Conservation (phyloP, 2,888 invertebrate species). For the Tyria jacobaeae region DNA sequence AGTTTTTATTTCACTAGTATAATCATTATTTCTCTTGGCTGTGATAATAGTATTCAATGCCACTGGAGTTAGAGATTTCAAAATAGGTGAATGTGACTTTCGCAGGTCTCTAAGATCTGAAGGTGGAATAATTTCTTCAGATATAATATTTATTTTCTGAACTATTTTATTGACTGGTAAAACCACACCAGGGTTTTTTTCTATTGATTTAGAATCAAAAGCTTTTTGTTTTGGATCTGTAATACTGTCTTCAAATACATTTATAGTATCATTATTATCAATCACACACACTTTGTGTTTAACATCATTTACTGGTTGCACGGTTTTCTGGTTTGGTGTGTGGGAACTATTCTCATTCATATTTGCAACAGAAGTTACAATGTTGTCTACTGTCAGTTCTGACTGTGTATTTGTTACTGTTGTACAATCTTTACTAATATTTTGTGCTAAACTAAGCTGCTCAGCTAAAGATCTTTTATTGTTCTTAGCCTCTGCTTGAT, state of each 20-base stretch:
- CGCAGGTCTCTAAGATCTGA: constrained; percentile 50
- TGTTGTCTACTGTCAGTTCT: background rate
- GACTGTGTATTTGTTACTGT: background rate
- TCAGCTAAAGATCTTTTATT: background rate
- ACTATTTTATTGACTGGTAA: constrained; percentile 23
- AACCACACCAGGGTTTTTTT: constrained; percentile 10
- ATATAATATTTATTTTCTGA: constrained; percentile 61
- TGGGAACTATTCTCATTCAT: constrained; percentile 3
- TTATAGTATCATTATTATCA: background rate
- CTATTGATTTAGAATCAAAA: constrained; percentile 20
- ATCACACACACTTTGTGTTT: background rate
- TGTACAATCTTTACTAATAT: background rate
- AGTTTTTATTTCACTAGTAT: background rate
- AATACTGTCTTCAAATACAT: constrained; percentile 6
- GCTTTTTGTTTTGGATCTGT: constrained; percentile 16
- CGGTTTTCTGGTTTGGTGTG: background rate
- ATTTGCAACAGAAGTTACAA: background rate
- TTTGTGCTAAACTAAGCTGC: background rate
- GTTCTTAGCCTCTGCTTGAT: too few relatives aligned
- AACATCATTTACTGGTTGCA: background rate
- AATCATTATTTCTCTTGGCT: constrained; percentile 23
- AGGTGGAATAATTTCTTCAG: constrained; percentile 59
- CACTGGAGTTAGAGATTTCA: constrained; percentile 49
- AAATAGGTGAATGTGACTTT: constrained; percentile 31
- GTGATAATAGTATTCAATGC: constrained; percentile 51